A percentile compares a stretch with the other conserved stretches of the same genome.
These are phyloP conservation scores for Periparus ater DNA, from an alignment of 2,797 vertebrate species.

Conservation along the genomic window DNA sequence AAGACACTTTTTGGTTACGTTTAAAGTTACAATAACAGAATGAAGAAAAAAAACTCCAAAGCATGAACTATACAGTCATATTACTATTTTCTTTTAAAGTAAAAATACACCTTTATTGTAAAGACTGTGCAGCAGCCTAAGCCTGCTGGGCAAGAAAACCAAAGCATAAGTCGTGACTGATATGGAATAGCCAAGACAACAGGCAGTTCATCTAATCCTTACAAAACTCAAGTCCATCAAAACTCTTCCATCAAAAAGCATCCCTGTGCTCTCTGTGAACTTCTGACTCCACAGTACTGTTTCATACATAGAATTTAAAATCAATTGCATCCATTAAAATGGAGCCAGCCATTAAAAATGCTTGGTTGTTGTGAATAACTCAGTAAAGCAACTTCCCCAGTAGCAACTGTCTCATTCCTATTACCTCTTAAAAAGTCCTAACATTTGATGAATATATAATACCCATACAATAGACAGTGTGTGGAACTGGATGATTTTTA, in stretches of 20 bases:
- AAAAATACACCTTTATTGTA: background rate
- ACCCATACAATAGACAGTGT: background rate
- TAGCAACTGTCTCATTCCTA: background rate
- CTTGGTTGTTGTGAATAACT: background rate
- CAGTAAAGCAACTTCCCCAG: background rate
- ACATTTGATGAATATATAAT: background rate
- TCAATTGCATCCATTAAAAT: background rate
- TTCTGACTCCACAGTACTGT: background rate
- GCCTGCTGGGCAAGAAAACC: background rate
- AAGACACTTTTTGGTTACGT: background rate
- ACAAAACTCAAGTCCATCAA: background rate
- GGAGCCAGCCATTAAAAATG: background rate
- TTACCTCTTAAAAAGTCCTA: background rate
- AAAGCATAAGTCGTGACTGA: background rate
- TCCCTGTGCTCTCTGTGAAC: background rate
- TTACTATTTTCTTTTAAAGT: background rate
- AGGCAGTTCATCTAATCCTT: background rate
- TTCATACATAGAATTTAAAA: accelerated
- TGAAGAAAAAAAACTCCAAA: background rate
- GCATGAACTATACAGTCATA: background rate
- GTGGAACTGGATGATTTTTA: background rate
- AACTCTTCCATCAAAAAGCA: background rate
- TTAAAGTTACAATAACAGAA: background rate
- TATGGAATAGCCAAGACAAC: background rate
- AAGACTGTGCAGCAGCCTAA: background rate